Evolutionary conservation across 1,140 invertebrate genomes (phyloP), one percentile per base, ranked within the genome.

Genomic region (Zaprionus vittiger): DNA sequence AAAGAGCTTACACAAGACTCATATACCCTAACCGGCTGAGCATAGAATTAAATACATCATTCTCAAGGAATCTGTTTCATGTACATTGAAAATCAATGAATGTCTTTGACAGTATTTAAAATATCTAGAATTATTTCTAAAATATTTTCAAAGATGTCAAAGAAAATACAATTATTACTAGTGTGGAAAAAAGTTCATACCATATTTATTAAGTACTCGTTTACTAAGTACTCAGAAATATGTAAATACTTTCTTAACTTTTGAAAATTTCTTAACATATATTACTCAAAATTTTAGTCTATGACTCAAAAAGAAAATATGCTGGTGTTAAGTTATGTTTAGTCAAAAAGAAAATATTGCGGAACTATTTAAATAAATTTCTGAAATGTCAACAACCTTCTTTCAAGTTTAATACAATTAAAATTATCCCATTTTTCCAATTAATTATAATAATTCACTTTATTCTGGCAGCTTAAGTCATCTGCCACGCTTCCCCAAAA

Each of bases 1-100:
- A 28, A 31, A 83, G 78, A 74, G 84, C 82, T 83, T 83, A 80
- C 84, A 74, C 57, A 41, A 31, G 24, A 31, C 22, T 6, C 22
- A 63, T 17, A 70, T 75, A 65, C 66, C 47, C 73, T 72, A 65
- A 41, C 66, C 44, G 24, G 5, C 31, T 47, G 26, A 9, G 34
- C 6, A 15, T 34, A 31, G 55, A 59, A 59, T 68, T 49, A n/a
- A 22, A 55, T 55, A 52, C 14, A 14, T 24, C 17, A 59, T 7
- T 41, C 6, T 28, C 6, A 11, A 28, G 55, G 55, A 31, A 59
- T 66, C 28, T 15, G 37, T 6, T 17, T 9, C 2, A 0, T 26
- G 15, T 54, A 14, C 9, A 52, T 3, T 22, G 20, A 9, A 52
- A 14, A 52, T 22, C 17, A 22, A 49, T 49, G 17, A 3, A 17